Conservation (phyloP, 2,797 vertebrate species). For the Gymnothorax reevesii region DNA sequence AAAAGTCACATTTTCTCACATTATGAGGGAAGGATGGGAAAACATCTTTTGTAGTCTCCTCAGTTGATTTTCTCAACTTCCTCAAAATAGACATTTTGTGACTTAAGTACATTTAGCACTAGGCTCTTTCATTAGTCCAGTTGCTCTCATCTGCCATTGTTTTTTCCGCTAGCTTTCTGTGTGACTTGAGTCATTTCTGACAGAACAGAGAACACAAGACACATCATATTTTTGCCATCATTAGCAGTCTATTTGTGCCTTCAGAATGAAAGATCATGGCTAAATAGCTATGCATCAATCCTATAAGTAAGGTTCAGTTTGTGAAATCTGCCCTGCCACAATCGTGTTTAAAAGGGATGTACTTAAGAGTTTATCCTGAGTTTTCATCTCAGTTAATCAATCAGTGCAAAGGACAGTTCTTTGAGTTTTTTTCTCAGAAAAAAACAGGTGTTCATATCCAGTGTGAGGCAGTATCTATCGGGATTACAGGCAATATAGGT, state of each 20-base stretch:
- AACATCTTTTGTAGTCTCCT: no score
- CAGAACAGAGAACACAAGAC: background rate
- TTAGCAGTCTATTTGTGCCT: background rate
- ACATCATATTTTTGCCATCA: background rate
- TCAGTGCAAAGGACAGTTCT: background rate
- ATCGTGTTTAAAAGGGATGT: background rate
- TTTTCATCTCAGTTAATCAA: background rate
- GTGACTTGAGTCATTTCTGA: background rate
- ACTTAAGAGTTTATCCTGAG: background rate
- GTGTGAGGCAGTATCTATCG: background rate
- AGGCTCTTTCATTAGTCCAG: background rate
- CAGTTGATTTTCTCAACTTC: no score
- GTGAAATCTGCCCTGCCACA: background rate
- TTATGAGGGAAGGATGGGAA: no score
- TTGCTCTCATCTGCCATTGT: background rate
- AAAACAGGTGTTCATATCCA: background rate
- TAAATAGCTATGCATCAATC: background rate
- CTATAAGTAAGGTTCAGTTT: background rate
- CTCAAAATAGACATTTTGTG: no score
- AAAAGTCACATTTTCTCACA: no score
- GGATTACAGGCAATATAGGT: constrained; percentile 8
- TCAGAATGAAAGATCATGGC: background rate
- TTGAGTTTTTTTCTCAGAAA: background rate
- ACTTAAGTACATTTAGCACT: no score
- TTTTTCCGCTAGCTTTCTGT: background rate